Evolutionary conservation across 2,888 invertebrate species (phyloP), one percentile per base, ranked within the genome.

Genomic region (Pollenia angustigena): DNA sequence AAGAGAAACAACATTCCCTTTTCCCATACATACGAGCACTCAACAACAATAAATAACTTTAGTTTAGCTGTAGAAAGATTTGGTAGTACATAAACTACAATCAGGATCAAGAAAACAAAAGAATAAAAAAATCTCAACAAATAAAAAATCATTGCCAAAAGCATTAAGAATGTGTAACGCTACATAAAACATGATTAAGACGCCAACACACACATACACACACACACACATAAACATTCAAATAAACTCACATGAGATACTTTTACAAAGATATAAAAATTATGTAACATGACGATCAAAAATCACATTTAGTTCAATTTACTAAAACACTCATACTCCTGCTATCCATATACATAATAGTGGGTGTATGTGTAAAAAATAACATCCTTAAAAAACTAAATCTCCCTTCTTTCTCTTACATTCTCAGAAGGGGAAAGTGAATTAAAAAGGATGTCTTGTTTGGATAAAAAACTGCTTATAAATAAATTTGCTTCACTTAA

Each of bases 401-500:
- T 46, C 42, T 71, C 56, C 71, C 82, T 46, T 71, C 32, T 60
- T n/a, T 18, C 0, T 32, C 58, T 12, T 52, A 12, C 12, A 62
- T 23, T 11, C 3, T n/a, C 4, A 54, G 72, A 64, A 58, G 71
- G 56, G 14, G 54, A 40, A 58, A 56, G 71, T 23, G 46, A 68
- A 54, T 23, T 23, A 69, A 48, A 64, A 32, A 46, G 71, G 75
- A 72, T 68, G 72, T 60, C 58, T 81, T 66, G 88, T 69, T 69
- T 66, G 87, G 69, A 79, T 89, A 90, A 90, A 90, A 89, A 90
- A 91, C 89, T 90, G 91, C 91, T 92, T 91, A 91, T 91, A 92
- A 92, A 92, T 93, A 92, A 92, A 93, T 92, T 92, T 93, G 92
- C 91, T 91, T 91, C 92, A 92, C 92, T 92, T 92, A 91, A 91